These are phyloP conservation scores for Geococcyx californianus DNA, from an alignment of 2,113 vertebrate species.

Conservation along the genomic window DNA sequence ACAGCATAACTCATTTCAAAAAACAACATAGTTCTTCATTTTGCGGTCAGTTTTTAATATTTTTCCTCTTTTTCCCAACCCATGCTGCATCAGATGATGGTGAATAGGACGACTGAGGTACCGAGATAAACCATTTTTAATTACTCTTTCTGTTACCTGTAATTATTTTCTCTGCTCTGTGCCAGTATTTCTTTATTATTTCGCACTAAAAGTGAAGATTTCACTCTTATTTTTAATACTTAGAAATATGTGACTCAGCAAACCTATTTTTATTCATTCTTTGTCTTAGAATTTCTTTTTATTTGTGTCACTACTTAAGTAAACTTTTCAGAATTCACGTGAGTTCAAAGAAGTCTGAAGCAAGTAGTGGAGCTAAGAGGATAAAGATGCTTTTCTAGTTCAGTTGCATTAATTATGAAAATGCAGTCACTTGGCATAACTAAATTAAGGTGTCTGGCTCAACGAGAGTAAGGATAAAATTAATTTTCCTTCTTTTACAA, in stretches of 20 bases:
- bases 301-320: background rate
- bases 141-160: slow-evolving; percentile 48
- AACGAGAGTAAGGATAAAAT: background rate
- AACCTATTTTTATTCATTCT: background rate
- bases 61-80: slow-evolving; percentile 81
- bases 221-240: background rate
- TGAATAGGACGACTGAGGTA: slow-evolving; percentile 99
- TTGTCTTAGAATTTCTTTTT: background rate
- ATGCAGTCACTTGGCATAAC: background rate
- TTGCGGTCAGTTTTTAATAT: slow-evolving; percentile 66
- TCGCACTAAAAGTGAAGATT: background rate
- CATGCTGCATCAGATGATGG: slow-evolving; percentile 97
- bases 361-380: background rate
- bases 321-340: background rate
- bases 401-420: slow-evolving; percentile 17
- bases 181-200: background rate
- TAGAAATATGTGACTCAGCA: background rate
- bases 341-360: background rate
- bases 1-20: slow-evolving; percentile 17
- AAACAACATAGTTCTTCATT: slow-evolving; percentile 21
- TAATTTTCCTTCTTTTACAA: background rate
- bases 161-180: background rate
- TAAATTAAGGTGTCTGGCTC: background rate
- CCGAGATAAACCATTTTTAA: slow-evolving; percentile 66
- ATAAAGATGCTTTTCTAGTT: background rate